Percentiles rank a stretch among this genome's conserved stretches.
Conservation (phyloP, 2,888 invertebrate genomes). For the Thera obeliscata region DNA sequence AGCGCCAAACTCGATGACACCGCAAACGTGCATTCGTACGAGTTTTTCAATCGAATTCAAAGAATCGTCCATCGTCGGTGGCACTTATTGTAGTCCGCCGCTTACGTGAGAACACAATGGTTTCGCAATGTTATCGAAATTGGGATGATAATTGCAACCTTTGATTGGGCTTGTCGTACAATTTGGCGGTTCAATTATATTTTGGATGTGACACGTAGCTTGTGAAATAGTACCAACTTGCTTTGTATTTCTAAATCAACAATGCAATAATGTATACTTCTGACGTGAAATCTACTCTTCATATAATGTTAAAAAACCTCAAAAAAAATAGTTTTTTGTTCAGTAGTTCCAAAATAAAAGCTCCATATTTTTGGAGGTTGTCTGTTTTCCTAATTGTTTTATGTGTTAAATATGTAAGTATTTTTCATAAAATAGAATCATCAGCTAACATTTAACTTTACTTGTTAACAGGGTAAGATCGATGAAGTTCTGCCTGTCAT, state of each 20-base stretch:
- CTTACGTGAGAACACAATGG: slow-evolving; percentile 82
- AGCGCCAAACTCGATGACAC: slow-evolving; percentile 74
- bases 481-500: slow-evolving; percentile 81
- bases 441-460: neutral
- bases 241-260: neutral
- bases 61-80: slow-evolving; percentile 79
- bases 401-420: too few relatives aligned
- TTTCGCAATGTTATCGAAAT: slow-evolving; percentile 71
- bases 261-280: neutral
- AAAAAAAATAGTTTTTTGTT: too few relatives aligned
- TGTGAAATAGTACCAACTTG: slow-evolving; percentile 2
- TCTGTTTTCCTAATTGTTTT: too few relatives aligned
- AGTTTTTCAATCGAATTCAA: slow-evolving; percentile 81
- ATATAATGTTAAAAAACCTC: too few relatives aligned
- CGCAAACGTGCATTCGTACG: slow-evolving; percentile 82
- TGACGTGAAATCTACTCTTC: neutral
- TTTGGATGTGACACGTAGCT: slow-evolving; percentile 29
- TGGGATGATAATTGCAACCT: slow-evolving; percentile 56
- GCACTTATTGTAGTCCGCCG: slow-evolving; percentile 79
- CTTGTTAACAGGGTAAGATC: slow-evolving; percentile 64
- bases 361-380: too few relatives aligned
- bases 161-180: slow-evolving; percentile 47
- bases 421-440: neutral
- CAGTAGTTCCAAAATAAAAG: too few relatives aligned
- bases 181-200: slow-evolving; percentile 36